Evolutionary conservation across 2,113 vertebrate genomes (phyloP).

Genomic region (Eolophus roseicapilla): DNA sequence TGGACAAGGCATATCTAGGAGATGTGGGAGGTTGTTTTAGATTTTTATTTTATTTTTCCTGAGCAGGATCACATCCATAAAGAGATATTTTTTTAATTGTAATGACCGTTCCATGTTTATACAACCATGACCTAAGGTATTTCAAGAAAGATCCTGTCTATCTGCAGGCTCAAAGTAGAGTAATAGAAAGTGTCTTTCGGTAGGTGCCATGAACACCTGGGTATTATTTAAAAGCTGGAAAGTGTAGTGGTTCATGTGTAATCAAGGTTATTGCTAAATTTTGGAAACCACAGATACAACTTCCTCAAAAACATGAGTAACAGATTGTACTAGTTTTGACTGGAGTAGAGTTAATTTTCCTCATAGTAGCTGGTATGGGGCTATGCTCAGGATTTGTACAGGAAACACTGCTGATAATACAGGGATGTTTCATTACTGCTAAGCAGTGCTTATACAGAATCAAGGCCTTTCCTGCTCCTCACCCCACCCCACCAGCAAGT

Average conservation of each 20-base stretch:
- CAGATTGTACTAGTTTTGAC: background rate
- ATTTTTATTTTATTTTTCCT: background rate
- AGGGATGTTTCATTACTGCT: background rate
- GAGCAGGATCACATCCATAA: background rate
- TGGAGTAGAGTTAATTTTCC: background rate
- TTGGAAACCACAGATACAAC: background rate
- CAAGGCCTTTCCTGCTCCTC: background rate
- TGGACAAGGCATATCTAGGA: background rate
- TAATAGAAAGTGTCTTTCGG: background rate
- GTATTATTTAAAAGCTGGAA: background rate
- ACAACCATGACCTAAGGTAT: background rate
- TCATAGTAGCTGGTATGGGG: background rate
- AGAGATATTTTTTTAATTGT: background rate
- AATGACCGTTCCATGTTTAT: background rate
- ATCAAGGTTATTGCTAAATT: background rate
- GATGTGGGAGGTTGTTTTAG: rapidly evolving
- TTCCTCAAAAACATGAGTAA: background rate
- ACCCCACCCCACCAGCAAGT: no score
- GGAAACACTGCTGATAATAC: background rate
- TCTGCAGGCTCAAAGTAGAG: background rate
- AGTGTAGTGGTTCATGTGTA: background rate
- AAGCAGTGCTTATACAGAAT: background rate
- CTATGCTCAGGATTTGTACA: background rate
- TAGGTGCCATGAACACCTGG: background rate
- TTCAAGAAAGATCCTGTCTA: background rate